Percentiles rank a stretch among this genome's conserved stretches.
Evolutionary conservation across 2,797 vertebrate genomes (phyloP).

Genomic region (Hydrocynus forskahlii): DNA sequence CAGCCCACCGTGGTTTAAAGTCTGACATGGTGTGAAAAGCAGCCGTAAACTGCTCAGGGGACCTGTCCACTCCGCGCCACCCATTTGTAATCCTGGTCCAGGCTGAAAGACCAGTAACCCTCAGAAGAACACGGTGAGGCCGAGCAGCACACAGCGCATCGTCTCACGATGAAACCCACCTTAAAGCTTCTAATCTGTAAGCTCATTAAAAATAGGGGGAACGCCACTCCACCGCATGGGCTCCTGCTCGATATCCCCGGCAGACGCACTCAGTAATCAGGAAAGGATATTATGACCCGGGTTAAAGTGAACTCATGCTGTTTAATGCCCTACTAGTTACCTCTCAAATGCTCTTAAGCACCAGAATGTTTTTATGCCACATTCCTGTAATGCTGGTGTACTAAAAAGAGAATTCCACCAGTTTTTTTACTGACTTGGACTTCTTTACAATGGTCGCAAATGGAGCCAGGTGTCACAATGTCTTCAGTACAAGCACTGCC

Average conservation of each 20-base stretch:
- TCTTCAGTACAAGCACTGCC: too few relatives aligned
- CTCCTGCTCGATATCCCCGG: not conserved
- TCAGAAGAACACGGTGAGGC: not conserved
- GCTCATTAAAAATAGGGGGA: conserved; percentile 37
- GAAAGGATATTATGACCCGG: not conserved
- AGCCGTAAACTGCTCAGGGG: not conserved
- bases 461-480: too few relatives aligned
- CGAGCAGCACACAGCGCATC: not conserved
- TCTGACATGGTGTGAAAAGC: not conserved
- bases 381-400: too few relatives aligned
- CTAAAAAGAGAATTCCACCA: too few relatives aligned
- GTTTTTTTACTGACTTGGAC: too few relatives aligned
- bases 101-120: not conserved
- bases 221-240: not conserved
- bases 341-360: not conserved
- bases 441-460: too few relatives aligned
- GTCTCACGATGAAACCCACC: conserved; percentile 33
- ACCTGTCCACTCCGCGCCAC: too few relatives aligned
- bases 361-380: not conserved
- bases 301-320: not conserved
- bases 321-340: not conserved
- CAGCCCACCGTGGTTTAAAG: not conserved
- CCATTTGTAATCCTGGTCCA: too few relatives aligned
- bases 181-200: conserved; percentile 49
- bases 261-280: not conserved